Evolutionary conservation across 2,113 vertebrate genomes (phyloP), one percentile per base, ranked within the genome.

Genomic region (Phyllostomus hastatus): DNA sequence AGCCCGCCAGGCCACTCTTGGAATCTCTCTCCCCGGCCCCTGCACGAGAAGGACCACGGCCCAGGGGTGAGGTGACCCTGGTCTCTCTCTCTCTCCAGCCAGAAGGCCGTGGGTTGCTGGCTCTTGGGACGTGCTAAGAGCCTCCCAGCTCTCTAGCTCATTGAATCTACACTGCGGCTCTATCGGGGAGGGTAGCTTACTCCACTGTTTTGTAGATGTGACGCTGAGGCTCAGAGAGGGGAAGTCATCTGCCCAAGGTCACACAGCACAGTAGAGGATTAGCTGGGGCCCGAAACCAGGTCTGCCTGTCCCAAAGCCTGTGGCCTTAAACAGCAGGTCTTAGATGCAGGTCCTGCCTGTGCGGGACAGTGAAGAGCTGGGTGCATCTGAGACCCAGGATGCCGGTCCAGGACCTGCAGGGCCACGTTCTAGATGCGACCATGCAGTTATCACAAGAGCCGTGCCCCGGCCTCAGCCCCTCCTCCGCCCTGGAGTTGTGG

Each of bases 311-410:
- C 33, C 10, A 10, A 66, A 33, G 33, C 28, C 43, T 19, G 15
- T 17, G 64, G 38, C 54, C 84, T 50, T 12, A 28, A 35, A 69
- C 26, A 31, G 10, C 31, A 4, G 0, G 10, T 48, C 41, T 33
- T 48, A 0, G 17, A 15, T 7, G n/a, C 64, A 15, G 10, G 64
- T 66, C 35, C 12, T 31, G 50, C 67, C 54, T 19, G 22, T 15
- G n/a, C 57, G 28, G 69, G 61, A n/a, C 0, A 0, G 1, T 1
- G 4, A 41, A 8, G 31, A 0, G 67, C 7, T 6, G 16, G 26
- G n/a, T 12, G 4, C 0, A 0, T 16, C 19, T 31, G 20, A n/a
- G 76, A 66, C 24, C 2, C 76, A 9, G 70, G 48, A 4, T 24
- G 22, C 57, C 24, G 57, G 57, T 10, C 57, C 57, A 59, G 57